These are phyloP conservation scores for Erethizon dorsatum DNA, from an alignment of 2,797 vertebrate species.

Conservation along the genomic window DNA sequence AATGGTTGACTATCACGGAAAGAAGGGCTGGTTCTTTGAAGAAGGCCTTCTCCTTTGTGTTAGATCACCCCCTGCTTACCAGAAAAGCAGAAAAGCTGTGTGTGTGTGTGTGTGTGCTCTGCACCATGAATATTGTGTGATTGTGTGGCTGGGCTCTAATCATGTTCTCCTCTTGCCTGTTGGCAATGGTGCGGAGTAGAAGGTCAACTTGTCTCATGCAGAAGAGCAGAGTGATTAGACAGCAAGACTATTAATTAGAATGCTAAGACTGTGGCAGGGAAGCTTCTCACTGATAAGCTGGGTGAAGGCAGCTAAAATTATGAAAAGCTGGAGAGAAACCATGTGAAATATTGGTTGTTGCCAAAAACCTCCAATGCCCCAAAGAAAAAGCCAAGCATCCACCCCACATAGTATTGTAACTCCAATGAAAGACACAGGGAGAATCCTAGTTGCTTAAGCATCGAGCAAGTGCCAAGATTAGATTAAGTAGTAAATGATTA, in stretches of 20 bases:
- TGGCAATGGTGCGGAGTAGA: conserved; percentile 33
- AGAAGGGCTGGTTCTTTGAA: background rate
- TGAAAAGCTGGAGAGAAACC: conserved; percentile 61
- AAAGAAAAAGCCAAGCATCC: conserved; percentile 38
- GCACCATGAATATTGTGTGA: background rate
- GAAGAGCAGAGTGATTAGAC: conserved; percentile 72
- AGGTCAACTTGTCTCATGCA: conserved; percentile 71
- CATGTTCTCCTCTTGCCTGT: conserved; percentile 64
- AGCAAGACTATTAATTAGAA: conserved; percentile 75
- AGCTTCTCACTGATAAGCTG: conserved; percentile 58
- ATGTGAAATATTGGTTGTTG: conserved; percentile 67
- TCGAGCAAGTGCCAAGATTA: conserved; percentile 3
- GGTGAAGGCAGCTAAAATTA: conserved; percentile 62
- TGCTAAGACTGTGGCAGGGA: conserved; percentile 40
- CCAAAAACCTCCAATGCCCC: conserved; percentile 32
- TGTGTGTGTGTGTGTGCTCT: background rate
- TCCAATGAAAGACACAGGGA: conserved; percentile 25
- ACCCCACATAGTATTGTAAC: conserved; percentile 56
- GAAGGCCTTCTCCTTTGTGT: background rate
- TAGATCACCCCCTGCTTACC: background rate
- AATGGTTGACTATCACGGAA: background rate
- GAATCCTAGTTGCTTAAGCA: conserved; percentile 42
- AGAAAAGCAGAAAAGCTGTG: conserved; percentile 28
- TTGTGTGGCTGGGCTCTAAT: conserved; percentile 30
- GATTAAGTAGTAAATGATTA: conserved; percentile 33